Base-by-base conservation (phyloP, 1,140 invertebrate species). In the Cotesia typhae region DNA sequence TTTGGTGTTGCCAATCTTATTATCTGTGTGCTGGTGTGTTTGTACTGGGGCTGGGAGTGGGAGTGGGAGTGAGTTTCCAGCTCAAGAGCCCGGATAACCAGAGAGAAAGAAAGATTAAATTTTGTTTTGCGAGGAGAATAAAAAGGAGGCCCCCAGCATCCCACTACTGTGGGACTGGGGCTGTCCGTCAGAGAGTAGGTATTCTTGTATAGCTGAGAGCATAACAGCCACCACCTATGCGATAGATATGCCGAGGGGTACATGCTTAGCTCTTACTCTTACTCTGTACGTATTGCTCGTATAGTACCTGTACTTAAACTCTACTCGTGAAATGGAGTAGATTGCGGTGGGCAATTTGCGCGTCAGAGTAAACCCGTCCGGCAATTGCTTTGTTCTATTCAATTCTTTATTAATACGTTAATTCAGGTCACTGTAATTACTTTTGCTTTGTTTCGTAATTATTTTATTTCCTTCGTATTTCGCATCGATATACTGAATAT, bases 111-210 rank as follows among this genome's bases (percentile, higher is more conserved):
- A 36, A 37, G 41, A 57, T 7, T 9, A 37, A 20, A 41, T 14
- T 20, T 14, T n/a, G 37, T 63, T 17, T 63, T n/a, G 70, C 47
- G 61, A 70, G 68, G 71, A 75, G 73, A 68, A 47, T 47, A 47
- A 71, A 76, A 55, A 71, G 71, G 71, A 52, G 64, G 75, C 71
- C 74, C 65, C 68, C 80, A 78, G 79, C 79, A 79, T 82, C 80
- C 79, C 78, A 83, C 80, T 79, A 82, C 81, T 70, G 71, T 67
- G 51, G 71, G 28, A 28, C 41, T 47, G 5, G 41, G 41, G 75
- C 75, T 73, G 72, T 73, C 71, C 60, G 72, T 77, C 73, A 67
- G 69, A 67, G 41, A 77, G 75, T 81, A 73, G 77, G 78, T 47
- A 47, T 47, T 47, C 41, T 47, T 47, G 41, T 47, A 47, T 47